phyloP scores from a whole-genome alignment of 2,113 vertebrate species.

The Chloropsis cyanopogon region DNA sequence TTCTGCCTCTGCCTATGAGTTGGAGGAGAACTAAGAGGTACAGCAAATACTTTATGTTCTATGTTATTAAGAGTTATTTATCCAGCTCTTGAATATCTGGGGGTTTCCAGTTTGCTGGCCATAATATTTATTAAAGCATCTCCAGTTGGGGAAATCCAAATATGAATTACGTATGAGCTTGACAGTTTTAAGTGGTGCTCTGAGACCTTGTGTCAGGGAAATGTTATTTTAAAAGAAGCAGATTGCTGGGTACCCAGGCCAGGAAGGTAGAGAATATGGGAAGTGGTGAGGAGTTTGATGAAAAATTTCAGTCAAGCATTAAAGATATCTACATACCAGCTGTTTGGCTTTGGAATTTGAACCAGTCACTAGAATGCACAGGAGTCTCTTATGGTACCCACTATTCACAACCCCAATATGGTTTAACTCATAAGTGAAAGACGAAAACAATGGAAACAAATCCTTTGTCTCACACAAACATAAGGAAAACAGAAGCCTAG shows the following conservation, averaged over 20 bases:
- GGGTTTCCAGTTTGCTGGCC: background rate
- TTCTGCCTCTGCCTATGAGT: background rate
- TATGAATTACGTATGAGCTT: conserved; percentile 15
- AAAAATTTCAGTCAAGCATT: background rate
- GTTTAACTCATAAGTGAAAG: background rate
- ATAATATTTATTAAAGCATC: background rate
- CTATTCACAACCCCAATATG: background rate
- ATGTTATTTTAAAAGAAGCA: background rate
- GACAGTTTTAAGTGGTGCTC: background rate
- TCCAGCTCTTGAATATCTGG: background rate
- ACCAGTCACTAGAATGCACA: background rate
- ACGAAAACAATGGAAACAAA: background rate
- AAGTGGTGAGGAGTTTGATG: background rate
- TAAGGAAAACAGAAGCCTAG: background rate
- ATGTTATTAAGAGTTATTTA: background rate
- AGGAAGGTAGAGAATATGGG: background rate
- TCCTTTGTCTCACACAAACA: background rate
- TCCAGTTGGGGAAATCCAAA: background rate
- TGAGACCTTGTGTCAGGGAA: background rate
- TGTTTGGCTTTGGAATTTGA: background rate
- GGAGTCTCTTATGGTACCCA: background rate
- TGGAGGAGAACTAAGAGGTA: background rate
- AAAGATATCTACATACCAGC: background rate
- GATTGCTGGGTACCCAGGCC: background rate
- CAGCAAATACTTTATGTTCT: background rate